Base-by-base conservation (phyloP, 53 echinoderm and acorn worm species). In the Temnopleurus reevesii region DNA sequence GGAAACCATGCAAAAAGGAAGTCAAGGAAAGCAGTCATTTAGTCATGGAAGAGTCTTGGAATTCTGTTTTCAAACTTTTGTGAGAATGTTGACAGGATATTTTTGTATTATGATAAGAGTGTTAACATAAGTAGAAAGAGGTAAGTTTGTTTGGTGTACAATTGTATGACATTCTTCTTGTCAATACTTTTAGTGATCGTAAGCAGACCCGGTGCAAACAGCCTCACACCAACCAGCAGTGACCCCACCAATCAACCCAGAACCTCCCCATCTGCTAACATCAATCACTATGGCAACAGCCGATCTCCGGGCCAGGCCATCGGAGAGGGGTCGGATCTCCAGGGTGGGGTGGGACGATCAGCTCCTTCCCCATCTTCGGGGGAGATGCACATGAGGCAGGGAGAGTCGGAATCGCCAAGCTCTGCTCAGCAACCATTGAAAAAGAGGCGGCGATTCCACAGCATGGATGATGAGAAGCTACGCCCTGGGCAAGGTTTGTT, bases 371-470 rank as follows among this genome's bases (percentile, higher is more conserved):
- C 49, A 26, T 53, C 56, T 54, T 35, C 82, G 0, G 53, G 53
- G 4, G 35, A 54, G 34, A n/a, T 19, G 60, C 93, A 53, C 28
- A 76, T 56, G 27, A 84, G 86, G 66, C 53, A 53, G 8, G 91
- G 90, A 81, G 94, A 83, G 38, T 45, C 81, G 5, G 57, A 81
- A 25, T 51, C 79, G 43, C 53, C 93, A 15, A 92, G 12, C 49
- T 58, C 89, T 25, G 77, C 80, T 26, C 95, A 97, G 83, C 97
- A 93, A 76, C 97, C 97, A 8, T 82, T 94, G 61, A 97, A 97
- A 92, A 97, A 97, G 77, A 71, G 97, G 12, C 91, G 93, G 35
- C 60, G 95, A 38, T 96, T 93, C 61, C 94, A 96, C 57, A 96
- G 95, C 77, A 49, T 95, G 45, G 95, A 96, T 58, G 96, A 93